Evolutionary conservation across 2,113 vertebrate species (phyloP).

Genomic region (Brienomyrus brachyistius): DNA sequence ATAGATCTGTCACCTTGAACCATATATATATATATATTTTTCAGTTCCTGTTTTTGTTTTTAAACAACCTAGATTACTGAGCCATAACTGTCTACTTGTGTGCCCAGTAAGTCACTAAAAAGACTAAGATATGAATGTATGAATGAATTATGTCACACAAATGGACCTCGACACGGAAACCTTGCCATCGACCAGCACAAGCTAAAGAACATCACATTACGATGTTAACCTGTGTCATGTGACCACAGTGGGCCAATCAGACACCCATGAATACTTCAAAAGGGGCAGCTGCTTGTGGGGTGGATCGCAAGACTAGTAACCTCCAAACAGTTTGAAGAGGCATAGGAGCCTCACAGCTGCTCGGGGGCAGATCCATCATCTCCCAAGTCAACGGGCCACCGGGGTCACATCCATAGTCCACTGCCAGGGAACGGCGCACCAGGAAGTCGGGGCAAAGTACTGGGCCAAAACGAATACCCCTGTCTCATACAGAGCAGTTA

Average conservation of each 20-base stretch:
- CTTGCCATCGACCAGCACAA: background rate
- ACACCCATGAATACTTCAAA: background rate
- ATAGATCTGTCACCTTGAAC: background rate
- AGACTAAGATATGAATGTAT: background rate
- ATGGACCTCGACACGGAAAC: background rate
- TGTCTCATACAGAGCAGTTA: background rate
- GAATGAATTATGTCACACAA: background rate
- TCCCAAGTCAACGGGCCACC: background rate
- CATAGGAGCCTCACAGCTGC: background rate
- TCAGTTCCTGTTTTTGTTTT: background rate
- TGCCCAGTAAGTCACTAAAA: background rate
- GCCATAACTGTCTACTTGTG: background rate
- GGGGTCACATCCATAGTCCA: background rate
- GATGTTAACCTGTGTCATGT: background rate
- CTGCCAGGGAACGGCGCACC: background rate
- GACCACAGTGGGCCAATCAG: background rate
- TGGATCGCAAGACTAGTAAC: background rate
- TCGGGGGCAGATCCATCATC: background rate
- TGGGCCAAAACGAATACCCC: background rate
- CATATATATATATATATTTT: background rate
- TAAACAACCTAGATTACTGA: background rate
- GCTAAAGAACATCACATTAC: background rate
- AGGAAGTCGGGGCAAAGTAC: background rate
- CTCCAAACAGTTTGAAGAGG: background rate
- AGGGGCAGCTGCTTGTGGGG: background rate